A percentile compares a stretch with the other conserved stretches of the same genome.
phyloP scores from a whole-genome alignment of 2,797 vertebrate species.

The Liparis tanakae region DNA sequence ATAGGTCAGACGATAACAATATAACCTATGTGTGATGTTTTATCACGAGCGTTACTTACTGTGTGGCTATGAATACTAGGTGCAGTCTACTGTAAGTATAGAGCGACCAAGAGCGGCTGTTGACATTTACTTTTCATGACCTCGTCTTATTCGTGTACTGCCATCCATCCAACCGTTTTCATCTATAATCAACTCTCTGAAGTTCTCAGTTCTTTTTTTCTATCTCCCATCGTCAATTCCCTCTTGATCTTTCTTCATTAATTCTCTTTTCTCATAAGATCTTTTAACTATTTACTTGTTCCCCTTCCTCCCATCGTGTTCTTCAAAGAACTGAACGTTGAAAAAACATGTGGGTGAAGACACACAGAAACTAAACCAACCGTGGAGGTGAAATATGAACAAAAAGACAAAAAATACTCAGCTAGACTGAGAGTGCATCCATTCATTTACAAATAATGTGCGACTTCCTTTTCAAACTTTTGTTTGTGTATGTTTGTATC shows the following conservation, averaged over 20 bases:
- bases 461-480: not conserved
- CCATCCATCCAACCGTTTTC: not conserved
- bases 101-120: not conserved
- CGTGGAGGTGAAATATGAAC: not conserved
- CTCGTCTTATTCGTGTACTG: not conserved
- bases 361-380: not conserved
- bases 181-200: conserved; percentile 22
- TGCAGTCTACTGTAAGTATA: not conserved
- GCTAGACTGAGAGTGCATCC: no score
- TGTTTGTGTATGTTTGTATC: not conserved
- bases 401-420: not conserved
- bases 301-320: not conserved
- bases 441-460: conserved; percentile 10
- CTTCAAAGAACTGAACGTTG: not conserved
- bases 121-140: not conserved
- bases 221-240: not conserved
- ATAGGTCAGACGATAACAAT: not conserved
- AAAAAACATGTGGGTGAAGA: conserved; percentile 1
- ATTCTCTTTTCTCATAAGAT: conserved; percentile 13
- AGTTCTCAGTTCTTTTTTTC: conserved; percentile 5
- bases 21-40: not conserved
- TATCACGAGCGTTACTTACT: not conserved
- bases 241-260: conserved; percentile 11
- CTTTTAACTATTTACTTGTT: no score
- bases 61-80: not conserved